A percentile compares a stretch with the other conserved stretches of the same genome.
Evolutionary conservation across 2,888 invertebrate genomes (phyloP).

Genomic region (Blera fallax): DNA sequence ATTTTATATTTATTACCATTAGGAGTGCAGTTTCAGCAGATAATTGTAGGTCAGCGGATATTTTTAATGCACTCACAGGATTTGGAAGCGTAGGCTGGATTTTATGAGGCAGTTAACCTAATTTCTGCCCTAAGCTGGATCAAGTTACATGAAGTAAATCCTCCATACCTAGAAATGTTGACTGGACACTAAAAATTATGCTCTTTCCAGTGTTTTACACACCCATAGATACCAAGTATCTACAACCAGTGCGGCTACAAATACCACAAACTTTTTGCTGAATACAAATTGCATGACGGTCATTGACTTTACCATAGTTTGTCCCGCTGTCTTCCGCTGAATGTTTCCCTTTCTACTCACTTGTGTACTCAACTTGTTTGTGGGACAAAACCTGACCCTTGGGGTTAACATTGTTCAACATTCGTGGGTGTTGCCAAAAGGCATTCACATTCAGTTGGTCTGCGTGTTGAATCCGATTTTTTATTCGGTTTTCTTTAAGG

Average conservation of each 20-base stretch:
- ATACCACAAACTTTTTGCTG: not conserved
- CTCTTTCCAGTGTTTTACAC: not conserved
- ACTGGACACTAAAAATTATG: not conserved
- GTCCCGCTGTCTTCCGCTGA: not conserved
- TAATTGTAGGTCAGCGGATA: conserved; percentile 1
- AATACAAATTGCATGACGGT: not conserved
- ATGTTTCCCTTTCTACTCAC: conserved; percentile 17
- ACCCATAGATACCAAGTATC: not conserved
- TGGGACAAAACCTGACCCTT: conserved; percentile 43
- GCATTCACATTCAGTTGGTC: conserved; percentile 33
- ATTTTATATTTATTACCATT: not conserved
- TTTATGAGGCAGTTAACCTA: not conserved
- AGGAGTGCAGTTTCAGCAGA: not conserved
- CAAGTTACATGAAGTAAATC: not conserved
- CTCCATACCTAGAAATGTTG: too few species aligned
- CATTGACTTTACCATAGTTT: conserved; percentile 4
- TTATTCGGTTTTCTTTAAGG: conserved; percentile 9
- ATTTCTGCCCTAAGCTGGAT: not conserved
- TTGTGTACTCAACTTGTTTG: not conserved
- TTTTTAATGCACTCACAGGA: not conserved
- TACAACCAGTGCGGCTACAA: not conserved
- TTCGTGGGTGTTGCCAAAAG: conserved; percentile 36
- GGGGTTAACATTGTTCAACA: conserved; percentile 30
- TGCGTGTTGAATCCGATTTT: not conserved
- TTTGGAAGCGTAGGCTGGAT: too few species aligned